Conservation (phyloP, 2,113 vertebrate genomes). For the Proteles cristata region DNA sequence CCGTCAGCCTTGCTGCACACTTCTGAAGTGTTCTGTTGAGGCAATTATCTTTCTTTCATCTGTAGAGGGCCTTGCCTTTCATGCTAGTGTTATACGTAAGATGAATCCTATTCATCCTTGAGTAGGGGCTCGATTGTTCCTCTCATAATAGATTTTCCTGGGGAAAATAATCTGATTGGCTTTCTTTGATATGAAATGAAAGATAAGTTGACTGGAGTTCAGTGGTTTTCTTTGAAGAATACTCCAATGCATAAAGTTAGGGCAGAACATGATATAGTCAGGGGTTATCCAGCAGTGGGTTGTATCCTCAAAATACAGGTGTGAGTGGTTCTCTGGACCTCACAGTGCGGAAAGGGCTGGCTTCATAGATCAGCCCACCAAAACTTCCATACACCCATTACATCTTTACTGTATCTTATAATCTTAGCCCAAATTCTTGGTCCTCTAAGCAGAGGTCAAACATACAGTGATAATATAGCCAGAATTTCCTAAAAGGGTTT, state of each 20-base stretch:
- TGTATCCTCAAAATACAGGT: conserved; percentile 30
- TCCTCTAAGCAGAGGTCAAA: not conserved
- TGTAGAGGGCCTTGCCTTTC: not conserved
- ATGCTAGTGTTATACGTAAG: conserved; percentile 46
- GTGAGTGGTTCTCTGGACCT: not conserved
- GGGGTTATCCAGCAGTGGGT: not conserved
- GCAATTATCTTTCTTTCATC: not conserved
- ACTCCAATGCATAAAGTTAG: not conserved
- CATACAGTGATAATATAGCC: not conserved
- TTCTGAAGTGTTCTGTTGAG: not conserved
- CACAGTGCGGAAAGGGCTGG: not conserved
- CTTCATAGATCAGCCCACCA: not conserved
- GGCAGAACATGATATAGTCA: not conserved
- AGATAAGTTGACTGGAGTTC: conserved; percentile 44
- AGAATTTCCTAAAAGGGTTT: not conserved
- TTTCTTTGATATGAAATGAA: conserved; percentile 73
- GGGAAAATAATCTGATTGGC: conserved; percentile 48
- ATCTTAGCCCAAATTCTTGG: not conserved
- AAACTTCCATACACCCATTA: not conserved
- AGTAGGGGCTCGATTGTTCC: conserved; percentile 39
- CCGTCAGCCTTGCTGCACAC: not conserved
- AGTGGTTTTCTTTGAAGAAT: conserved; percentile 59
- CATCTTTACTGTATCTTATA: not conserved
- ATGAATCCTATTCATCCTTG: conserved; percentile 11
- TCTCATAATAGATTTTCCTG: conserved; percentile 44